phyloP scores from a whole-genome alignment of 2,113 vertebrate genomes.

The Anoplopoma fimbria region DNA sequence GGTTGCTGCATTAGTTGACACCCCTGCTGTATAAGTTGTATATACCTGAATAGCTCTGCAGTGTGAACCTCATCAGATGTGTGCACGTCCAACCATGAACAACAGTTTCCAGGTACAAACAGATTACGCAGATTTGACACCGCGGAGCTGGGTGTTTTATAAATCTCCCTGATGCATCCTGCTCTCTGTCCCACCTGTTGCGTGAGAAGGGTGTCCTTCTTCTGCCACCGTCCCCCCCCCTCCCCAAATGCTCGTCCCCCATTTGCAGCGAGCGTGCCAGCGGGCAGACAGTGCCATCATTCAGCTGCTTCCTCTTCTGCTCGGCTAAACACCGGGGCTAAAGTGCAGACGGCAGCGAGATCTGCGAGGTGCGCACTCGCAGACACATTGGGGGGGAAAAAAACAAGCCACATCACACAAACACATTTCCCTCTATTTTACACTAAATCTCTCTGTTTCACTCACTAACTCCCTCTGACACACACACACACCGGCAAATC shows the following conservation, averaged over 20 bases:
- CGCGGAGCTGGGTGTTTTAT: slow-evolving; percentile 13
- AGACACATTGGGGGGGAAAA: slow-evolving; percentile 19
- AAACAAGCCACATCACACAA: slow-evolving; percentile 42
- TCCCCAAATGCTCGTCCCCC: slow-evolving; percentile 24
- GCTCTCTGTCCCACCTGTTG: slow-evolving; percentile 74
- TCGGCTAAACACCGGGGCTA: slow-evolving; percentile 69
- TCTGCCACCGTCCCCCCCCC: slow-evolving; percentile 46
- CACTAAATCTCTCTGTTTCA: slow-evolving; percentile 51
- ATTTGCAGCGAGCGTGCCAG: slow-evolving; percentile 62
- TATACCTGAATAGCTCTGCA: slow-evolving; percentile 36
- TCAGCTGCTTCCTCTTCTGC: slow-evolving; percentile 78
- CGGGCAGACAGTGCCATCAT: slow-evolving; percentile 74
- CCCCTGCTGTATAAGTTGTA: slow-evolving; percentile 21
- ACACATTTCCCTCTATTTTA: slow-evolving; percentile 28
- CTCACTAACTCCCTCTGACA: slow-evolving; percentile 12
- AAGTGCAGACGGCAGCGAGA: slow-evolving; percentile 70
- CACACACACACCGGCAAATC: slow-evolving; percentile 34
- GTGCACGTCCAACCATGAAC: neutral
- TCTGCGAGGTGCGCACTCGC: slow-evolving; percentile 45
- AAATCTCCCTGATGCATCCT: slow-evolving; percentile 58
- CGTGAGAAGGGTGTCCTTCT: slow-evolving; percentile 72
- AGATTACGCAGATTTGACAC: slow-evolving; percentile 6
- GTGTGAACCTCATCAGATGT: neutral
- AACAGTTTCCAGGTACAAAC: neutral
- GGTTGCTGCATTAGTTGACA: slow-evolving; percentile 44